These are phyloP conservation scores for Petroica traversi DNA, from an alignment of 2,113 vertebrate genomes.

Conservation along the genomic window DNA sequence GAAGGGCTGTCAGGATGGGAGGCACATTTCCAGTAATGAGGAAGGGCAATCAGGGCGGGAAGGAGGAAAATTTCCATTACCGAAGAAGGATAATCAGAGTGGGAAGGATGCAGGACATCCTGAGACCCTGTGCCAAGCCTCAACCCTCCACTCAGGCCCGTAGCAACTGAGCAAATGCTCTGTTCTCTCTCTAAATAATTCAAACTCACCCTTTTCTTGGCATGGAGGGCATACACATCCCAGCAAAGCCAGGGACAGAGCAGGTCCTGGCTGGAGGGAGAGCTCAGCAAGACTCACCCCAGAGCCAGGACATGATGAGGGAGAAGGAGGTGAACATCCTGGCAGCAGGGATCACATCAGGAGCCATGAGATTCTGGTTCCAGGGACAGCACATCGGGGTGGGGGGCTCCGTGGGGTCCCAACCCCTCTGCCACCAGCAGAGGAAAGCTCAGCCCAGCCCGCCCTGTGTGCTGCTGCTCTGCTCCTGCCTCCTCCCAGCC, in stretches of 20 bases:
- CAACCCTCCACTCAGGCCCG: background rate
- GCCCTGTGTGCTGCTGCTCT: background rate
- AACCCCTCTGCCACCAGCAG: accelerated
- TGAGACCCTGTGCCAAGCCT: background rate
- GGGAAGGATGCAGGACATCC: background rate
- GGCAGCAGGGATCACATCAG: background rate
- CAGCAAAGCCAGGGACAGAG: background rate
- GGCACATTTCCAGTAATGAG: background rate
- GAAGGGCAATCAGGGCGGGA: background rate
- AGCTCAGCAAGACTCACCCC: background rate
- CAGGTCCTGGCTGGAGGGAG: background rate
- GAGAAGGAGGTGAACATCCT: background rate
- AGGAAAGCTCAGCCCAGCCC: background rate
- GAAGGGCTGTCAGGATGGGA: background rate
- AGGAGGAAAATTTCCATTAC: background rate
- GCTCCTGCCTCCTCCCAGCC: background rate
- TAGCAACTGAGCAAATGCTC: background rate
- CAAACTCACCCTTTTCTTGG: background rate
- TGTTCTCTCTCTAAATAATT: background rate
- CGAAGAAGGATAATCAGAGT: background rate
- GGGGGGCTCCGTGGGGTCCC: background rate
- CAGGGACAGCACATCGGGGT: accelerated
- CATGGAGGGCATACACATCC: background rate
- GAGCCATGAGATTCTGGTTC: background rate
- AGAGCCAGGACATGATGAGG: accelerated